Evolutionary conservation across 2,113 vertebrate species (phyloP), one percentile per base, ranked within the genome.

Genomic region (Pagrus major): DNA sequence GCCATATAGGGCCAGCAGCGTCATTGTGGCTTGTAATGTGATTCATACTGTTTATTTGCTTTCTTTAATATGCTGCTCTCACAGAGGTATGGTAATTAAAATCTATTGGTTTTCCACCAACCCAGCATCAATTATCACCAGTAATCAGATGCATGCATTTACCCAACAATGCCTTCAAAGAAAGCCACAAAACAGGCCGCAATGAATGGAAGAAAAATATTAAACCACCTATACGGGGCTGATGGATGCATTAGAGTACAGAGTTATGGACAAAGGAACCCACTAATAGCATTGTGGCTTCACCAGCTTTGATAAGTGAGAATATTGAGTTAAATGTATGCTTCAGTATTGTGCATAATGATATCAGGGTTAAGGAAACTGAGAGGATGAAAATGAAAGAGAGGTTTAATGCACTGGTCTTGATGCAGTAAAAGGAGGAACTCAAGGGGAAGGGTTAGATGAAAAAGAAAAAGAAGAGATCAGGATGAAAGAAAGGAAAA

Each of bases 31-130:
- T 78, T 71, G 81, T 81, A 89, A 89, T 83, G 42, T 42, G 63
- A 86, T 88, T 85, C 68, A 71, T 61, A 42, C 6, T 59, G 66
- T 81, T 84, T 89, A 88, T 89, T 82, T 83, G 86, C 73, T 80
- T 70, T 49, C 59, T 77, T 84, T 67, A 85, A 85, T 55, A 86
- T 67, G 61, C 47, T 70, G 46, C 88, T 90, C 78, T 77, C 25
- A 51, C 23, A 64, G 59, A 84, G 83, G 86, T 68, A 77, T 78
- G 61, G 72, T 86, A 85, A 92, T 91, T 91, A 88, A 89, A 90
- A 83, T 86, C 59, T 81, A 85, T 78, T 64, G 84, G 77, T 85
- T 88, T 86, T 76, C 71, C 80, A 66, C 68, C 37, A 83, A 83
- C 78, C 73, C 70, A 51, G 55, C 74, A 83, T 86, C 79, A 85